These are phyloP conservation scores for Laticauda laticaudata DNA, from an alignment of 2,113 vertebrate species.

Conservation along the genomic window DNA sequence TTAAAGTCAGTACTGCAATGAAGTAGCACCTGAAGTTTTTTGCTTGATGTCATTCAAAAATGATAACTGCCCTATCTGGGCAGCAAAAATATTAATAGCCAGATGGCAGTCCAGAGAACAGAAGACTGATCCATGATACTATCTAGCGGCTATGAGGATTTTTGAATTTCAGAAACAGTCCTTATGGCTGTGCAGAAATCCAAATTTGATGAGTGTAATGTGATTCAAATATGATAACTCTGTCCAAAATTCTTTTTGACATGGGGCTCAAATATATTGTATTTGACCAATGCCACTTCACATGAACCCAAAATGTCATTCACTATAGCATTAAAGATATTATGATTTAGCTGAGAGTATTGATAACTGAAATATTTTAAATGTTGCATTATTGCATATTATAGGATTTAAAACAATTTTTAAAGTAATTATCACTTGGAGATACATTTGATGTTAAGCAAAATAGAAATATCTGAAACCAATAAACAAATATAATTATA, in stretches of 20 bases:
- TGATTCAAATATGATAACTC: neutral
- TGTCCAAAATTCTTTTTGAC: neutral
- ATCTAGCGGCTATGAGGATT: neutral
- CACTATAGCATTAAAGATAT: neutral
- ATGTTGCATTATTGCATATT: neutral
- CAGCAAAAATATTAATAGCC: neutral
- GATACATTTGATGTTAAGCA: neutral
- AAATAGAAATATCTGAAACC: neutral
- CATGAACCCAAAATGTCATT: neutral
- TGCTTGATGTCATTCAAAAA: neutral
- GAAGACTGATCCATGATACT: neutral
- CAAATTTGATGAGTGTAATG: neutral
- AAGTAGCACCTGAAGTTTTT: neutral
- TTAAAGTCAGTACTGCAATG: neutral
- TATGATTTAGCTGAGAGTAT: neutral
- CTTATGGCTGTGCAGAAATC: neutral
- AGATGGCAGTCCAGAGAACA: neutral
- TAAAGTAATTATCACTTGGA: neutral
- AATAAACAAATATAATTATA: neutral
- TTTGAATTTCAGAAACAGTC: neutral
- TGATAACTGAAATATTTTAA: neutral
- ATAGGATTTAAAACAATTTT: neutral
- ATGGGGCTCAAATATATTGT: neutral
- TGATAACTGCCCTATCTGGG: neutral
- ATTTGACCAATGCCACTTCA: neutral